phyloP scores from a whole-genome alignment of 64 coral and sea anemone species.

The Montipora sp. region DNA sequence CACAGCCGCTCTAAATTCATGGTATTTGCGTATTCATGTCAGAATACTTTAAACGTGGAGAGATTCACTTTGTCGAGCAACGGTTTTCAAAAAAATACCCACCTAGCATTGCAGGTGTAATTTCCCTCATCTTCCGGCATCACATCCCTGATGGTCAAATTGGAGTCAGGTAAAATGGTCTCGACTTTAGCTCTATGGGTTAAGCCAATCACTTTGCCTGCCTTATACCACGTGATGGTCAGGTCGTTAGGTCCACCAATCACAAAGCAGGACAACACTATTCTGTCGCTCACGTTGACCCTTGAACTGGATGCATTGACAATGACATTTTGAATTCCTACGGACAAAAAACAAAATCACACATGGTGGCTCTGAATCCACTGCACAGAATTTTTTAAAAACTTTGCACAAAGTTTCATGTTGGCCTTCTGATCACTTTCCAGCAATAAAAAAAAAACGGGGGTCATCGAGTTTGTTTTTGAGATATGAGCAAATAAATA shows the following conservation, averaged over 20 bases:
- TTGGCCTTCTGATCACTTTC: no score
- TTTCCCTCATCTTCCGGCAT: conserved; percentile 24
- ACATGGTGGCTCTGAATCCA: no score
- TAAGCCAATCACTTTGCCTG: neutral
- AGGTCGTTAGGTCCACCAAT: conserved; percentile 20
- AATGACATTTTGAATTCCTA: neutral
- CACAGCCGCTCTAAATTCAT: no score
- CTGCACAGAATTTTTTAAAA: no score
- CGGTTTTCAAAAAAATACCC: neutral
- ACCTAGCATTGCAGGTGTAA: conserved; percentile 37
- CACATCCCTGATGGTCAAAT: conserved; percentile 33
- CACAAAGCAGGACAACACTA: conserved; percentile 12
- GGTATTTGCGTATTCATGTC: no score
- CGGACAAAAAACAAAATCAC: neutral
- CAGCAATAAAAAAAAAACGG: no score
- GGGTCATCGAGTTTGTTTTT: no score
- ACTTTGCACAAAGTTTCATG: no score
- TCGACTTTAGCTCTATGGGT: conserved; percentile 34
- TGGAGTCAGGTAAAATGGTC: neutral
- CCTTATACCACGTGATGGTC: conserved; percentile 22
- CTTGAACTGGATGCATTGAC: neutral
- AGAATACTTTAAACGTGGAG: no score
- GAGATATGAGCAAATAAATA: no score
- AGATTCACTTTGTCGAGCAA: no score
- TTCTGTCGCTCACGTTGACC: conserved; percentile 10